Evolutionary conservation across 2,113 vertebrate species (phyloP).

Genomic region (Sceloporus undulatus): DNA sequence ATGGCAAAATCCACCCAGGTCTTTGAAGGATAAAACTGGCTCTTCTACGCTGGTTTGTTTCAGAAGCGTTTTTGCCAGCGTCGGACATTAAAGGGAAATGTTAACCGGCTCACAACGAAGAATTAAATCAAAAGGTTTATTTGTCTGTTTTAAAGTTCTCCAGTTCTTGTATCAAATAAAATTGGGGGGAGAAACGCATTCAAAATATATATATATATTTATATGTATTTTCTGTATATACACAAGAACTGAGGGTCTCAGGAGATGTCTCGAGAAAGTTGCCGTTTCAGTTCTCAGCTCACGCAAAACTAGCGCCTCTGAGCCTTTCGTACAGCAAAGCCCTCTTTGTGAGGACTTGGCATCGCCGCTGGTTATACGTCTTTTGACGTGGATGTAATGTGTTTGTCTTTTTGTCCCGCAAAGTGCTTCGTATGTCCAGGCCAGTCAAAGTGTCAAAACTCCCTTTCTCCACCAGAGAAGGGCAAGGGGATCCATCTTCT

Average conservation of each 20-base stretch:
- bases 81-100: conserved; percentile 31
- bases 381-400: conserved; percentile 56
- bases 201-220: conserved; percentile 49
- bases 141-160: conserved; percentile 71
- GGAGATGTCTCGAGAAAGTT: conserved; percentile 45
- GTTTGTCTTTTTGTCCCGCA: conserved; percentile 44
- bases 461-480: conserved; percentile 55
- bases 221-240: conserved; percentile 1
- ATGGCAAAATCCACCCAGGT: background rate
- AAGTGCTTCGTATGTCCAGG: conserved; percentile 80
- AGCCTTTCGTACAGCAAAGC: conserved; percentile 47
- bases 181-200: conserved; percentile 52
- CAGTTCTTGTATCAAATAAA: conserved; percentile 70
- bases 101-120: conserved; percentile 68
- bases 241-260: conserved; percentile 55
- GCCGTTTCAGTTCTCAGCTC: conserved; percentile 75
- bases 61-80: background rate
- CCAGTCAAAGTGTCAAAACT: conserved; percentile 54
- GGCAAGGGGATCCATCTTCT: conserved; percentile 40
- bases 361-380: conserved; percentile 38
- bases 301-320: conserved; percentile 50
- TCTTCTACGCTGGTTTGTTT: background rate
- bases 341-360: conserved; percentile 29
- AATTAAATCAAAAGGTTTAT: conserved; percentile 62
- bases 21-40: background rate